Base-by-base conservation (phyloP, 2,888 invertebrate genomes). In the Torymus texanus region DNA sequence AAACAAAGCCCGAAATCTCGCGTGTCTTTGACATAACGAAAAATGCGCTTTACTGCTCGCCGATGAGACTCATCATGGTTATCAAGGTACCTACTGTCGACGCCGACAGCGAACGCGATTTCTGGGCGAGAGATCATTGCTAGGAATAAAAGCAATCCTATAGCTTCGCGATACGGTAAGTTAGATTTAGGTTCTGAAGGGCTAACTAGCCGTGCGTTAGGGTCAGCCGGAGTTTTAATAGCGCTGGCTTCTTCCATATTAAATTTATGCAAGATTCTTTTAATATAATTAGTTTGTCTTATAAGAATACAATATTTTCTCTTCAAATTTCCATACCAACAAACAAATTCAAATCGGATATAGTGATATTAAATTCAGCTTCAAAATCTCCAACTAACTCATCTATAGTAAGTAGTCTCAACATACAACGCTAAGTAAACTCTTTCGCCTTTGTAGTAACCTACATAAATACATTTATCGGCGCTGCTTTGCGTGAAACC, bases 361-460 rank as follows among this genome's bases (percentile, higher is more conserved):
- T 14, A 10, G 61, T 61, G 2, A 71, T 41, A 10, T 59, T 51
- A 71, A 71, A 71, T 56, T 14, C n/a, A 8, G 11, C 16, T 51
- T 61, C 41, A 18, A 71, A 61, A 3, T 10, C 12, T 12, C n/a
- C 50, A 21, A 71, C 14, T 41, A 71, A n/a, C n/a, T n/a, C n/a
- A n/a, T n/a, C n/a, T n/a, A 51, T 10, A 71, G 14, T 0, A 71
- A 24, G 8, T 61, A 50, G 18, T 71, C 71, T 71, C 71, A 18
- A 71, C 71, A 61, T 61, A 59, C 50, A 71, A 50, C 21, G 41
- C 16, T 2, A 71, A 2, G n/a, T 24, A 71, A 12, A 71, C 50
- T n/a, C 11, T n/a, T 14, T 58, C 59, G 11, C 51, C 24, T 16
- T 71, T 51, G 4, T 16, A 8, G 5, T 3, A 13, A 61, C 59